Evolutionary conservation across 1,140 invertebrate genomes (phyloP).

Genomic region (Drosophila chauvacae): DNA sequence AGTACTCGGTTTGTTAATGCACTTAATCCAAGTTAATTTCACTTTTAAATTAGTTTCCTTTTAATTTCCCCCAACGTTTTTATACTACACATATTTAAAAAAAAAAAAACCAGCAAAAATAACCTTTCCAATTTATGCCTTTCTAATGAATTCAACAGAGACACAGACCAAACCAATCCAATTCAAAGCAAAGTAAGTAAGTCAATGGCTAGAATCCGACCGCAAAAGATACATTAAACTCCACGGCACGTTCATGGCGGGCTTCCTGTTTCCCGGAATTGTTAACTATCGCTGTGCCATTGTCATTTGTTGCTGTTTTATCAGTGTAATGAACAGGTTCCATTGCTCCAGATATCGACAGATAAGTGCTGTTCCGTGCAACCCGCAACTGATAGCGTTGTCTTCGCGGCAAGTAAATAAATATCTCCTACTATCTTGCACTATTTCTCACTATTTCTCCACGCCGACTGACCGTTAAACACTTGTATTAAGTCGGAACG

Average conservation of each 20-base stretch:
- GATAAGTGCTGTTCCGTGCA: conserved; percentile 30
- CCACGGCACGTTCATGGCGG: conserved; percentile 3
- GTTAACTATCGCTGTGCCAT: neutral
- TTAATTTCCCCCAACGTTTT: neutral
- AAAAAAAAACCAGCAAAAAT: neutral
- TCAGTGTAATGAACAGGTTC: conserved; percentile 38
- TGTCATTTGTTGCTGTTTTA: conserved; percentile 27
- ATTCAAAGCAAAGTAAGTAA: neutral
- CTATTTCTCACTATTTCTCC: conserved; percentile 25
- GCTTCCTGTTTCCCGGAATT: conserved; percentile 43
- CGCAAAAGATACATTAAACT: conserved; percentile 14
- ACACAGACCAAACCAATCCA: neutral
- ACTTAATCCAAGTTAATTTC: too few relatives aligned
- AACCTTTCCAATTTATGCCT: conserved; percentile 8
- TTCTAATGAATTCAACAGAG: conserved; percentile 6
- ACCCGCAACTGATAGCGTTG: conserved; percentile 19
- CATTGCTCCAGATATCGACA: conserved; percentile 41
- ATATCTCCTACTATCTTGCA: conserved; percentile 11
- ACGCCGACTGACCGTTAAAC: conserved; percentile 38
- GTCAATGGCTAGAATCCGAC: conserved; percentile 15
- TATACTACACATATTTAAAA: neutral
- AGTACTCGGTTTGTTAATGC: too few relatives aligned
- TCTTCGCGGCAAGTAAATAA: conserved; percentile 19
- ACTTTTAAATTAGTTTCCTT: neutral
- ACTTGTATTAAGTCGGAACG: conserved; percentile 50